Conservation (phyloP, 2,113 vertebrate genomes). For the Hydrolagus affinis region DNA sequence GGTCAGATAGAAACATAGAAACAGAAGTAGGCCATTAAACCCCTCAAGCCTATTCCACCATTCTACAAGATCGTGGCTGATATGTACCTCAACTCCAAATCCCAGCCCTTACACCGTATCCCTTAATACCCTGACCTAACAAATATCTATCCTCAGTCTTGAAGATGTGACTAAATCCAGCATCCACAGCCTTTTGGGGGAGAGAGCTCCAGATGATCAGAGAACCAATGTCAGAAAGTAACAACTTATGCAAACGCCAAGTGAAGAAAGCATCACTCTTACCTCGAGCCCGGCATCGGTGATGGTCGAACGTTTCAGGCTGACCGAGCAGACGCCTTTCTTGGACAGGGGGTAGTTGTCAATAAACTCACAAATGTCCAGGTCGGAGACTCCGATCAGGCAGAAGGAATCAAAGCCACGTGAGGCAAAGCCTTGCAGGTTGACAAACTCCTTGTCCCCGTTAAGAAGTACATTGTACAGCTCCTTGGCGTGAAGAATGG, state of each 20-base stretch:
- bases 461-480: constrained; percentile 78
- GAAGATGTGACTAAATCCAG: no score
- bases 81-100: no score
- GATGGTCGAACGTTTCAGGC: constrained; percentile 95
- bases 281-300: constrained; percentile 95
- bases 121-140: no score
- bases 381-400: constrained; percentile 90
- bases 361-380: constrained; percentile 99
- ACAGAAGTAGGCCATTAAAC: no score
- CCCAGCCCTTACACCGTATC: no score
- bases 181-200: no score
- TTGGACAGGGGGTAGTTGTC: constrained; percentile 97
- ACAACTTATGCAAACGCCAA: neutral
- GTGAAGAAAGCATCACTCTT: constrained; percentile 38
- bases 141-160: no score
- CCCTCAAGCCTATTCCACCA: no score
- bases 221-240: neutral
- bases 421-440: constrained; percentile 85
- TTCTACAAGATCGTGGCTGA: no score
- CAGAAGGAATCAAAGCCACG: constrained; percentile 93
- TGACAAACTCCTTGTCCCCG: constrained; percentile 93
- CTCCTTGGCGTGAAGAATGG: constrained; percentile 94
- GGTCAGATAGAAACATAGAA: no score
- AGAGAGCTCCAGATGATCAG: no score
- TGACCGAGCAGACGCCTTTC: constrained; percentile 93